A percentile compares a stretch with the other conserved stretches of the same genome.
Evolutionary conservation across 2,113 vertebrate genomes (phyloP).

Genomic region (Riparia riparia): DNA sequence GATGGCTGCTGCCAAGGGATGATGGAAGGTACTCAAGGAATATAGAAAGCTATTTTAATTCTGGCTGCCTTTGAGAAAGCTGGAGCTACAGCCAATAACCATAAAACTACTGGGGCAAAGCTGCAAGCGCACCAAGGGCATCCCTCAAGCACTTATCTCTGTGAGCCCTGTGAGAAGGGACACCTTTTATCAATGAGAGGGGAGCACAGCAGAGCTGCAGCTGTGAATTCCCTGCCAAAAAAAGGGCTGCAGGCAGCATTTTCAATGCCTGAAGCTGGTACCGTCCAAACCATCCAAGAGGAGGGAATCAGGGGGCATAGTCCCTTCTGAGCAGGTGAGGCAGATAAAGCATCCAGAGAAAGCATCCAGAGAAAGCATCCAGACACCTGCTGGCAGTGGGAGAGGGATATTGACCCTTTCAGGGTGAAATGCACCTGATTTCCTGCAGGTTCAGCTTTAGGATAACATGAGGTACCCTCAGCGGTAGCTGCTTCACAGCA

Average conservation of each 20-base stretch:
- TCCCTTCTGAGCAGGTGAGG: not conserved
- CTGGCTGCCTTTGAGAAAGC: conserved; percentile 38
- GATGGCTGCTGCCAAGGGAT: conserved; percentile 35
- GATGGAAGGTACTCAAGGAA: conserved; percentile 43
- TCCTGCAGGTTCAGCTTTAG: not conserved
- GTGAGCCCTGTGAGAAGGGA: not conserved
- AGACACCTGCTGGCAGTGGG: not conserved
- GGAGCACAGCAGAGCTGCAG: not conserved
- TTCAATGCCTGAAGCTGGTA: not conserved
- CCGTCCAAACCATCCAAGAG: not conserved
- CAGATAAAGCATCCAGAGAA: not conserved
- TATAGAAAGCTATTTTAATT: conserved; percentile 45
- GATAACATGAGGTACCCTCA: not conserved
- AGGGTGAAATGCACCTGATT: not conserved
- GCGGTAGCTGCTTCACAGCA: not conserved
- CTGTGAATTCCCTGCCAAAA: not conserved
- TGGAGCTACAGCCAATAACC: conserved; percentile 12
- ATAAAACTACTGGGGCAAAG: conserved; percentile 43
- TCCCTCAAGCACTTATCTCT: not conserved
- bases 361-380: not conserved
- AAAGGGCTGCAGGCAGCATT: not conserved
- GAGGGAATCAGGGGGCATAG: not conserved
- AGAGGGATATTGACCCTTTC: not conserved
- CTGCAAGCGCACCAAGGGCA: not conserved
- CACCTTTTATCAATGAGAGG: not conserved